Conservation (phyloP, 2,797 vertebrate species). For the Cryptoprocta ferox region DNA sequence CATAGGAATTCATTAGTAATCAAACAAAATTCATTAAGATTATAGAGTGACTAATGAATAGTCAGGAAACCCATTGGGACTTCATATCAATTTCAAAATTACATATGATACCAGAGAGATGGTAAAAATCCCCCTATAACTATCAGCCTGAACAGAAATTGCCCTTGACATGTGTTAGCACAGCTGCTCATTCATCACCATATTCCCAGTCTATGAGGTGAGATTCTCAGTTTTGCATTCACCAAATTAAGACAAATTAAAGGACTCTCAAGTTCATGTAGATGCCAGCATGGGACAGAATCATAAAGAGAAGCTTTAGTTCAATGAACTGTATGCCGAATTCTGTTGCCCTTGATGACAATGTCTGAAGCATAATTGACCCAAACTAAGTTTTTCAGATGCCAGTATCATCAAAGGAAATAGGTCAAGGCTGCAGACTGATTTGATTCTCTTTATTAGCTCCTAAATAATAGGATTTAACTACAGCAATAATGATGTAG, state of each 20-base stretch:
- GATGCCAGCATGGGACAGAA: background rate
- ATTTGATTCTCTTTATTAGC: conserved; percentile 21
- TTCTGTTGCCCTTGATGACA: background rate
- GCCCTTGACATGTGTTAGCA: background rate
- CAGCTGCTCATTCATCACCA: background rate
- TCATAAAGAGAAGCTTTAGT: background rate
- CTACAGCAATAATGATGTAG: background rate
- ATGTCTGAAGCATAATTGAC: background rate
- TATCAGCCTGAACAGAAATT: background rate
- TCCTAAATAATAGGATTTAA: conserved; percentile 22
- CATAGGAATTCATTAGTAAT: conserved; percentile 66
- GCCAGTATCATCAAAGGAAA: background rate
- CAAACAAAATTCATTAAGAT: conserved; percentile 55
- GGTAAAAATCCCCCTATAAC: background rate
- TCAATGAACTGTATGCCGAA: background rate
- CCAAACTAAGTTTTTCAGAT: conserved; percentile 15
- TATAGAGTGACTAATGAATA: conserved; percentile 60
- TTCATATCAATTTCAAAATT: conserved; percentile 53
- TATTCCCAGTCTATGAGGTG: background rate
- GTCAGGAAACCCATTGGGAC: conserved; percentile 22
- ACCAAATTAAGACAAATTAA: conserved; percentile 51
- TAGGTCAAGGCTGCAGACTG: background rate
- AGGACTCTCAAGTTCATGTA: background rate
- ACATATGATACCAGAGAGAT: background rate
- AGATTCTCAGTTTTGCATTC: conserved; percentile 13